A percentile compares a stretch with the other conserved stretches of the same genome.
phyloP scores from a whole-genome alignment of 2,113 vertebrate species.

The Campylomormyrus numenius region DNA sequence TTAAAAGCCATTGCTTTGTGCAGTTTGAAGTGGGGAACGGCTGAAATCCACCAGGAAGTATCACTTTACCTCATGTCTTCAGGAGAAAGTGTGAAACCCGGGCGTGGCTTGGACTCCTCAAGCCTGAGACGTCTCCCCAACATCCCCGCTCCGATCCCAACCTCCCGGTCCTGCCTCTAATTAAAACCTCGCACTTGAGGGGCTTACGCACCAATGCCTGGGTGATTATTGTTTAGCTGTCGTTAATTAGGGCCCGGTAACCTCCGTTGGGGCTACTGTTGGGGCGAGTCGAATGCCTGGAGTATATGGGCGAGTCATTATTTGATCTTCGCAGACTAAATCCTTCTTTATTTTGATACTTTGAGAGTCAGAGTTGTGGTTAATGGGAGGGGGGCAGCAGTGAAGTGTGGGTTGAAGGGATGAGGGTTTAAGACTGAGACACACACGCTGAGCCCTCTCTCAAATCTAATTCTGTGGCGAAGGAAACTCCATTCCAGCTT shows the following conservation, averaged over 20 bases:
- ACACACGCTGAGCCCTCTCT: constrained; percentile 14
- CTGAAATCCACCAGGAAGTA: background rate
- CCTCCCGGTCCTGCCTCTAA: constrained; percentile 29
- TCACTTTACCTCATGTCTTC: background rate
- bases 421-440: constrained; percentile 18
- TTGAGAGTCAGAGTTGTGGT: constrained; percentile 1
- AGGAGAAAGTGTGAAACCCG: background rate
- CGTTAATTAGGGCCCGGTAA: constrained; percentile 43
- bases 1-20: background rate
- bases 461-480: background rate
- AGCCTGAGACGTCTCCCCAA: background rate
- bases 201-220: constrained; percentile 15
- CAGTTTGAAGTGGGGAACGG: background rate
- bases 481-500: constrained; percentile 10
- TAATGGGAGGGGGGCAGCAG: constrained; percentile 7
- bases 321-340: constrained; percentile 39
- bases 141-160: background rate
- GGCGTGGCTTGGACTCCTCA: background rate
- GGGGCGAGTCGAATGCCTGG: background rate
- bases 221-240: constrained; percentile 40
- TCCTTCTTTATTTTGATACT: constrained; percentile 31
- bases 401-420: constrained; percentile 26
- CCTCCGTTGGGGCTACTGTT: constrained; percentile 14
- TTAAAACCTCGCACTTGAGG: constrained; percentile 36
- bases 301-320: constrained; percentile 29